Evolutionary conservation across 2,888 invertebrate genomes (phyloP).

Genomic region (Nephrotoma guestfalica): DNA sequence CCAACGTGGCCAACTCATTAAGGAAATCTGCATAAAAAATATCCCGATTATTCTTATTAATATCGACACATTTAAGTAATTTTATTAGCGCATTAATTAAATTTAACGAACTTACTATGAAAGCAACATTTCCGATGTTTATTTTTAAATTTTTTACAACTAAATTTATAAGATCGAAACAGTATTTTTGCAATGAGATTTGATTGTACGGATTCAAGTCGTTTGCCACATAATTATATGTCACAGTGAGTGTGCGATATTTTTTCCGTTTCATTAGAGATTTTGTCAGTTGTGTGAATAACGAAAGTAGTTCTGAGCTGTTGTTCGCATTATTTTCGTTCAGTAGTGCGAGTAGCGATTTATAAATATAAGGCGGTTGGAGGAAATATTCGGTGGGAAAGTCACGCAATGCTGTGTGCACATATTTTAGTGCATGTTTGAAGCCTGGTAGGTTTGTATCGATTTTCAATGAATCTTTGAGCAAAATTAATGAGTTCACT

Average conservation of each 20-base stretch:
- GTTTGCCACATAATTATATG: not conserved
- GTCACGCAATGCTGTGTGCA: slow-evolving; percentile 23
- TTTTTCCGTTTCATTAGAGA: slow-evolving; percentile 12
- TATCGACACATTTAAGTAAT: not conserved
- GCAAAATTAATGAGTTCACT: slow-evolving; percentile 19
- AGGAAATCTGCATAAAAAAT: not conserved
- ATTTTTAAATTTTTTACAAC: not conserved
- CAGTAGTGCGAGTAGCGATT: slow-evolving; percentile 9
- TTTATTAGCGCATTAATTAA: not conserved
- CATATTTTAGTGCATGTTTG: slow-evolving; percentile 18
- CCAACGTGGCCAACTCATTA: not conserved
- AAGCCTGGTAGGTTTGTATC: slow-evolving; percentile 15
- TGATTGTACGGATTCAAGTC: not conserved
- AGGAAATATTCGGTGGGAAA: slow-evolving; percentile 29
- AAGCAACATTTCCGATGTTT: not conserved
- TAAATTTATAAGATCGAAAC: not conserved
- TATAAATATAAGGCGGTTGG: slow-evolving; percentile 26
- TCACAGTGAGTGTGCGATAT: not conserved
- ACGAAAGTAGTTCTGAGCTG: not conserved
- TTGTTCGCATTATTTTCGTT: not conserved
- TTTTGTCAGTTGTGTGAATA: slow-evolving; percentile 16
- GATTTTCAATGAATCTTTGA: slow-evolving; percentile 17
- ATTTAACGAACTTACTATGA: not conserved
- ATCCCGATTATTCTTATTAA: not conserved
- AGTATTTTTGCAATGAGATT: not conserved